Percentiles rank a stretch among this genome's conserved stretches.
phyloP scores from a whole-genome alignment of 1,140 invertebrate genomes.

The Cotesia vestalis region DNA sequence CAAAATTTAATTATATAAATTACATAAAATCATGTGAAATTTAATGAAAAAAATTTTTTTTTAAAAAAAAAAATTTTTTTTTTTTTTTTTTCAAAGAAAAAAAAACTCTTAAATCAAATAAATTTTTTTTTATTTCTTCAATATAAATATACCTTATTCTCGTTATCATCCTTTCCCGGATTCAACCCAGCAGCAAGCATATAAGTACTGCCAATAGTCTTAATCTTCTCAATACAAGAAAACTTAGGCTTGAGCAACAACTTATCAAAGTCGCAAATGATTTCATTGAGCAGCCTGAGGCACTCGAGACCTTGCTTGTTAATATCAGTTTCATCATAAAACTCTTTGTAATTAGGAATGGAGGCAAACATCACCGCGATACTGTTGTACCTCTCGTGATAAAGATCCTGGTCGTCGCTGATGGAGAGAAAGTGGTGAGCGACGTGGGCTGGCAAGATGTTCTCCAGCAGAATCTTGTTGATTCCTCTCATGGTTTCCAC shows the following conservation, averaged over 20 bases:
- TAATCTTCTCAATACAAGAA: conserved; percentile 97
- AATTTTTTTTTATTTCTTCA: too few species aligned
- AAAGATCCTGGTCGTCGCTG: conserved; percentile 81
- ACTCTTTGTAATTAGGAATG: conserved; percentile 98
- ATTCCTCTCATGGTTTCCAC: conserved; percentile 95
- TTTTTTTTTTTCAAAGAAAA: too few species aligned
- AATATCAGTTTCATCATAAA: conserved; percentile 97
- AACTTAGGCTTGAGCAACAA: conserved; percentile 93
- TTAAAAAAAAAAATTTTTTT: too few species aligned
- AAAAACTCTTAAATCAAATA: too few species aligned
- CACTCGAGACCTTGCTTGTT: conserved; percentile 97
- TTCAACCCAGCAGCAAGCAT: conserved; percentile 96
- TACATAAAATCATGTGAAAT: too few species aligned
- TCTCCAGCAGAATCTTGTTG: conserved; percentile 94
- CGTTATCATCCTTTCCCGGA: conserved; percentile 83
- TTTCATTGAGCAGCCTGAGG: conserved; percentile 93
- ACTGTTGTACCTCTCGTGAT: conserved; percentile 92
- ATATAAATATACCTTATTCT: conserved; percentile 66
- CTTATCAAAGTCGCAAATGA: conserved; percentile 99
- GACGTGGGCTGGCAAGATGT: conserved; percentile 96
- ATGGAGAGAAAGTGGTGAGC: conserved; percentile 89
- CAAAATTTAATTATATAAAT: too few species aligned
- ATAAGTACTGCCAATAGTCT: conserved; percentile 97
- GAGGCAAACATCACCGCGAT: conserved; percentile 98
- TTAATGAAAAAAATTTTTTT: too few species aligned